Conservation (phyloP, 1,140 invertebrate species). For the Helicoverpa armigera region DNA sequence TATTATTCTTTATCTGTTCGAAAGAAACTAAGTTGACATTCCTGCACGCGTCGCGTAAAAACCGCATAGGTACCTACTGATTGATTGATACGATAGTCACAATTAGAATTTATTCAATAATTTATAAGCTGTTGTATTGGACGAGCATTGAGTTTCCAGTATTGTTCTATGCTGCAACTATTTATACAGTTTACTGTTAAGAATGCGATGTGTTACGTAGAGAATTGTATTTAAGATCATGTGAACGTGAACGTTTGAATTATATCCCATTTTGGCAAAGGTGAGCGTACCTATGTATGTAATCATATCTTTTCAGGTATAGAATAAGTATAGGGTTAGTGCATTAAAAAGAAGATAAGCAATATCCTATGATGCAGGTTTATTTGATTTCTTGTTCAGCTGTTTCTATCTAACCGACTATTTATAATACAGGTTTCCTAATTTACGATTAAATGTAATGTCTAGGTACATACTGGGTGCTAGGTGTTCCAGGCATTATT, state of each 20-base stretch:
- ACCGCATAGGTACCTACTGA: conserved; percentile 57
- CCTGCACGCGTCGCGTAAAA: conserved; percentile 57
- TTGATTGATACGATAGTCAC: conserved; percentile 74
- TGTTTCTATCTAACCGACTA: too few relatives aligned
- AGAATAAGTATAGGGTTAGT: too few relatives aligned
- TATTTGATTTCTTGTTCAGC: background rate
- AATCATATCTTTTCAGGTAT: too few relatives aligned
- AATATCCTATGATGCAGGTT: too few relatives aligned
- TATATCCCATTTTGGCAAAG: too few relatives aligned
- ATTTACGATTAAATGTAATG: background rate
- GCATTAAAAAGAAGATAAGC: too few relatives aligned
- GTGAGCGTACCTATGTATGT: too few relatives aligned
- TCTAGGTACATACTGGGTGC: background rate
- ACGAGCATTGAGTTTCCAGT: conserved; percentile 40
- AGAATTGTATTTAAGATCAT: too few relatives aligned
- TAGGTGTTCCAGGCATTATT: conserved; percentile 1
- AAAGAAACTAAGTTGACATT: conserved; percentile 41
- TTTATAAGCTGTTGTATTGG: conserved; percentile 76
- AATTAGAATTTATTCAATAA: conserved; percentile 81
- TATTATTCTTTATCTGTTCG: conserved; percentile 18
- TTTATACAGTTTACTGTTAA: too few relatives aligned
- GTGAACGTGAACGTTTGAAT: too few relatives aligned
- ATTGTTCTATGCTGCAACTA: too few relatives aligned
- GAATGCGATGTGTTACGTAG: too few relatives aligned
- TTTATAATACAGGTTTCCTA: background rate